Evolutionary conservation across 2,113 vertebrate genomes (phyloP), one percentile per base, ranked within the genome.

Genomic region (Bucco capensis): DNA sequence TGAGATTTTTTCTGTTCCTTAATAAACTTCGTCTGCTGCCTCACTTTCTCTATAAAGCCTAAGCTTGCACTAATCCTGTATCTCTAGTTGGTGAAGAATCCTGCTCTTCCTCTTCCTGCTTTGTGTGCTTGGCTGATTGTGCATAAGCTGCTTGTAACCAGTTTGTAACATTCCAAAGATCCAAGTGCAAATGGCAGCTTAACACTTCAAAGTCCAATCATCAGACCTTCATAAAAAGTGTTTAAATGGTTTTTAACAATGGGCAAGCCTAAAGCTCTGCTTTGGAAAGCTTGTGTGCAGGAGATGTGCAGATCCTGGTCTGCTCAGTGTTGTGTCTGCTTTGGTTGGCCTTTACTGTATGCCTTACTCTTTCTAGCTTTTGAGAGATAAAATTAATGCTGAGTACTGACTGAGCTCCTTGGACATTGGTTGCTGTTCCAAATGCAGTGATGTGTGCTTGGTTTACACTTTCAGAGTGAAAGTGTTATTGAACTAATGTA

Each of bases 91-190:
- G 24, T 77, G 88, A 86, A 83, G 85, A 86, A 80, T 77, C 50
- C 80, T 88, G 76, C 72, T 87, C 1, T 77, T 91, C 35, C 65
- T 91, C 92, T 83, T 90, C 42, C 86, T 92, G 94, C 92, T 94
- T 92, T 82, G 46, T 88, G 73, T 95, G 94, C 93, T 94, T 96
- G 73, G 74, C 93, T 96, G 90, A 82, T 70, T 94, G 31, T 91
- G 88, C 86, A 86, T 76, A 93, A 91, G 60, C 76, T 93, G 89
- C 92, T 79, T 0, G 1, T 94, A 33, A 92, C 69, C 46, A 65
- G 46, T 61, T 89, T 27, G 28, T 62, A 66, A n/a, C 19, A 4
- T 57, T 66, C 27, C 70, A 71, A 89, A 92, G 65, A 44, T 88
- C 18, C 58, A 65, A 15, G 31, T 78, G 62, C 67, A 87, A 93